Evolutionary conservation across 1,140 invertebrate species (phyloP), one percentile per base, ranked within the genome.

Genomic region (Geopemphigus sp.): DNA sequence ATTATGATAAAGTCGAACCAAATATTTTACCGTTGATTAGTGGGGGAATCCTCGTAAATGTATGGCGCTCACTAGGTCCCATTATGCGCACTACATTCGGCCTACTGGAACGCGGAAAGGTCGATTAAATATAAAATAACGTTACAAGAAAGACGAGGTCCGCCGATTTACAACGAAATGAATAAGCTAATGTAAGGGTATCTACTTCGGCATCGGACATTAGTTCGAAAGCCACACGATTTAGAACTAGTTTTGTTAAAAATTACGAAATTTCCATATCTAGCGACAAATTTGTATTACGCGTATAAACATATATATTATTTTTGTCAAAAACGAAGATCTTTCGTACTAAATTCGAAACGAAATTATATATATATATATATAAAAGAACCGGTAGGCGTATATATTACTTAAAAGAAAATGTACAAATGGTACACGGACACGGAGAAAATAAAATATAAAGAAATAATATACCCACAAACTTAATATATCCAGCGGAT

Each of bases 101-200:
- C 68, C 17, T 53, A 72, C 26, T 72, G 53, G 53, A 72, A 72
- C 17, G 14, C 24, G 15, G 26, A 72, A 72, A 53, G 50, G 45
- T 72, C 26, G 39, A 53, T 50, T 73, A 73, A 54, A 73, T 29
- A 73, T 73, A 56, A 54, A n/a, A 73, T 73, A 73, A 73, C 22
- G 53, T 26, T 54, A 73, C 70, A 73, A 73, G 70, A 32, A 73
- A 73, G 53, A 73, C 53, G 70, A 73, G 70, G 70, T 29, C n/a
- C n/a, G 12, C 26, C 29, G 15, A 29, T 10, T 22, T 19, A 29
- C 1, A 68, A 17, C 17, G 29, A 54, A 32, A 73, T 32, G 32
- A 29, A 57, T 73, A 73, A 73, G 70, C 56, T 54, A 73, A 57
- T 29, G 24, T 54, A 57, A 29, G 70, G 26, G 70, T 32, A 29